Evolutionary conservation across 2,113 vertebrate species (phyloP), one percentile per base, ranked within the genome.

Genomic region (Pterocles burchelli): DNA sequence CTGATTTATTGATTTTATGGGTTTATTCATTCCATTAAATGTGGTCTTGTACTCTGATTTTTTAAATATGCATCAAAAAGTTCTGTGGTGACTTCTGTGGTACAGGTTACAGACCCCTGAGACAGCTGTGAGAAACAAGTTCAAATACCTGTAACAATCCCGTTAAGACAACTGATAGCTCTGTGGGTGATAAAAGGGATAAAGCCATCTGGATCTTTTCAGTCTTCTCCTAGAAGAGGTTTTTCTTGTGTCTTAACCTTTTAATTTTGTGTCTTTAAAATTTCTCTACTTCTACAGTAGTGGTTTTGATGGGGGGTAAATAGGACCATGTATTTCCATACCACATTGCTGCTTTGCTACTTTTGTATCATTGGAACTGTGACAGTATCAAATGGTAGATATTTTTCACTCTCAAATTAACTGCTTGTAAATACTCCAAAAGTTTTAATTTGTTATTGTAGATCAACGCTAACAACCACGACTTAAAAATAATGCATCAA

Each of bases 141-240:
- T 63, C 17, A 87, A 59, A 57, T 57, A 70, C 10, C 14, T 74
- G 25, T 48, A 57, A 6, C 8, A 72, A 59, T 33, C 17, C 62
- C 26, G 6, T 51, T 54, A 28, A 71, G n/a, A 66, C 1, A 0
- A 12, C 31, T 57, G 14, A 36, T 21, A 79, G 13, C 2, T 72
- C 28, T 82, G 28, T 41, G 31, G 2, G 13, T 71, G 13, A 41
- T 57, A 46, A 54, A 25, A 92, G 21, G 21, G 16, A 46, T 66
- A 75, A 74, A 51, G 2, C 5, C 3, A 7, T 28, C 13, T 45
- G 11, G 4, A 29, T 36, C 7, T 77, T 76, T 52, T 65, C 26
- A 28, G 1, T 33, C 12, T 41, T 52, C 25, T 48, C 26, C 29
- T 62, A 28, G 41, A 77, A 74, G 2, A 62, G 17, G 5, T 3